Base-by-base conservation (phyloP, 92 coral and sea anemone species). In the Zoanthus sociatus region DNA sequence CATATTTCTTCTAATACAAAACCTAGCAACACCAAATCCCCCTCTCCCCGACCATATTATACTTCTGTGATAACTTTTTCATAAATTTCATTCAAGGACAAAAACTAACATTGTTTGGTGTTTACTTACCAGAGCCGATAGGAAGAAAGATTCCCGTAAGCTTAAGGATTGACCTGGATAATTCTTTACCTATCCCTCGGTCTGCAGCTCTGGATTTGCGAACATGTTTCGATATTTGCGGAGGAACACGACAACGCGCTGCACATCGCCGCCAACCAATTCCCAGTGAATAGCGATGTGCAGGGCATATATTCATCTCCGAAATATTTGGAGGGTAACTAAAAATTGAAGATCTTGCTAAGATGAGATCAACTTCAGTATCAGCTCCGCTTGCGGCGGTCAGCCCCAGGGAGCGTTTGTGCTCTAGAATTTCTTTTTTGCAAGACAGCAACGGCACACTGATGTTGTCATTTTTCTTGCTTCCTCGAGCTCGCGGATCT, bases 171-270 rank as follows among this genome's bases (percentile, higher is more conserved):
- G 84, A 63, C 58, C 61, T 87, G 50, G 85, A 87, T 82, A 87
- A 87, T 87, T 79, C 61, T 87, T 87, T 87, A 69, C 82, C 82
- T 72, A 87, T 87, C 90, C 84, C 85, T 32, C 84, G 90, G 75
- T 87, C 85, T 47, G 90, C 78, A 53, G 72, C 82, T 76, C 90
- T 26, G 70, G 90, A 47, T 87, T 76, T 76, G 67, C 79, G 71
- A 72, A 76, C 73, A 78, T 87, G 90, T 73, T 48, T 76, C 72
- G 85, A 79, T 82, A 87, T 48, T 66, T 87, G 84, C 63, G 21
- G 71, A 32, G 83, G 89, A 86, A 86, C 89, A 73, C 83, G 83
- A 54, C 89, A 86, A 79, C 83, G 89, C 58, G 77, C 82, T 78
- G 73, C 77, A 79, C 89, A 75, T 86, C 73, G 77, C 32, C 83